phyloP scores from a whole-genome alignment of 2,888 invertebrate species.

The Hydriomena furcata region DNA sequence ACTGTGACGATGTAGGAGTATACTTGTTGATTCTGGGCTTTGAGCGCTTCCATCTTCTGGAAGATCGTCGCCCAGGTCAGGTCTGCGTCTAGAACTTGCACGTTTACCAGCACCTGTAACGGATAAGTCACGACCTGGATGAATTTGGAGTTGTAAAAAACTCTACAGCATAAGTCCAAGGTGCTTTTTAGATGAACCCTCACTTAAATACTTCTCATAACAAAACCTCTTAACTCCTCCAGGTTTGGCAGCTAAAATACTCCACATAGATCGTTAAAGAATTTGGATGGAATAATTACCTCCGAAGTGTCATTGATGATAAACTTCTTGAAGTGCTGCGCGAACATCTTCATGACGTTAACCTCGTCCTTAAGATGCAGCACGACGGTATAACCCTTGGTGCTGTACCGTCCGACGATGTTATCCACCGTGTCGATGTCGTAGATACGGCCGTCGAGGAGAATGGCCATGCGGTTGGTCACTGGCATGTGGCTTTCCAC shows the following conservation, averaged over 20 bases:
- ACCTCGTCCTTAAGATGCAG: constrained; percentile 67
- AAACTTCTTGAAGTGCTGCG: constrained; percentile 50
- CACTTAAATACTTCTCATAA: no score
- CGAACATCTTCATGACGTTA: constrained; percentile 52
- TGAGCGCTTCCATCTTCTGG: constrained; percentile 60
- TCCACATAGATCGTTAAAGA: no score
- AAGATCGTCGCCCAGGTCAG: constrained; percentile 58
- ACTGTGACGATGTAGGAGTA: constrained; percentile 67
- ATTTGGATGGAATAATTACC: no score
- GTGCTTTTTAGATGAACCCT: no score
- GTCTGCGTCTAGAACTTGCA: constrained; percentile 60
- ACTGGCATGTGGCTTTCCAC: constrained; percentile 67
- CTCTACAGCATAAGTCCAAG: no score
- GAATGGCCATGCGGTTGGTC: constrained; percentile 59
- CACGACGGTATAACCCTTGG: constrained; percentile 64
- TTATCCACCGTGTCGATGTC: constrained; percentile 63
- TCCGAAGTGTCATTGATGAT: constrained; percentile 62
- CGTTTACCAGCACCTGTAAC: constrained; percentile 65
- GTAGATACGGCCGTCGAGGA: constrained; percentile 60
- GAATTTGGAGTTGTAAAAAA: no score
- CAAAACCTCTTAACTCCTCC: no score
- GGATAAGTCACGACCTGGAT: no score
- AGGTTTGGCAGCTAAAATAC: no score
- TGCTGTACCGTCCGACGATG: constrained; percentile 58
- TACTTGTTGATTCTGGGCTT: constrained; percentile 48